Evolutionary conservation across 2,797 vertebrate genomes (phyloP).

Genomic region (Jordanella pulchra): DNA sequence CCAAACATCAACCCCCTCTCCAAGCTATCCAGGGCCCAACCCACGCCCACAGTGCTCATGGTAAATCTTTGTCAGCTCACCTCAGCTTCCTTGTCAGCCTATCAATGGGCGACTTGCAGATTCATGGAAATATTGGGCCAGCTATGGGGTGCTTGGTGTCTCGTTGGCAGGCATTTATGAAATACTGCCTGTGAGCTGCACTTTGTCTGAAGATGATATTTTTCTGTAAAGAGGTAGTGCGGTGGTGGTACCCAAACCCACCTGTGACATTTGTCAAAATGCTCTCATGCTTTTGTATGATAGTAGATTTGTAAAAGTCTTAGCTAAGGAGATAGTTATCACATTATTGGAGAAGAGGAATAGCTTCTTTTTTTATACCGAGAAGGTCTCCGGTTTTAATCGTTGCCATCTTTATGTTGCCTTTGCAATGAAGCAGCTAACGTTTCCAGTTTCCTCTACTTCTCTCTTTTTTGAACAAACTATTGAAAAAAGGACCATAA

Average conservation of each 20-base stretch:
- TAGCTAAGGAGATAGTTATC: slow-evolving; percentile 27
- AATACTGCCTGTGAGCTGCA: slow-evolving; percentile 63
- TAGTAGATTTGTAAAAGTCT: slow-evolving; percentile 11
- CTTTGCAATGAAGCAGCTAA: not conserved
- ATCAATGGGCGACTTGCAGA: slow-evolving; percentile 56
- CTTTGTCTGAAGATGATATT: slow-evolving; percentile 66
- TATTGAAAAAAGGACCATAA: not conserved
- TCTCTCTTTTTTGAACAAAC: not conserved
- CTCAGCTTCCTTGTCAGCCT: slow-evolving; percentile 63
- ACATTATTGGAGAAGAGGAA: not conserved
- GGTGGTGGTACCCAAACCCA: slow-evolving; percentile 22
- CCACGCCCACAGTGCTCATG: slow-evolving; percentile 57
- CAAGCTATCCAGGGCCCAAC: slow-evolving; percentile 30
- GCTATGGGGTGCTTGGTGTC: slow-evolving; percentile 48
- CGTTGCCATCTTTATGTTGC: not conserved
- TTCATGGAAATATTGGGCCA: slow-evolving; percentile 60
- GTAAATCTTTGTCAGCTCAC: slow-evolving; percentile 69
- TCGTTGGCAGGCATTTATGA: slow-evolving; percentile 68
- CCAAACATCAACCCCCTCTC: slow-evolving; percentile 36
- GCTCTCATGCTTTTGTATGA: slow-evolving; percentile 20
- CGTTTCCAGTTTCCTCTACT: not conserved
- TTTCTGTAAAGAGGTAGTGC: slow-evolving; percentile 49
- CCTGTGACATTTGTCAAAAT: slow-evolving; percentile 37
- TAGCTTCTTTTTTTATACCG: not conserved
- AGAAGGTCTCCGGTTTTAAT: not conserved